phyloP scores from a whole-genome alignment of 35 echinoderm and acorn worm genomes.

The Anneissia japonica region DNA sequence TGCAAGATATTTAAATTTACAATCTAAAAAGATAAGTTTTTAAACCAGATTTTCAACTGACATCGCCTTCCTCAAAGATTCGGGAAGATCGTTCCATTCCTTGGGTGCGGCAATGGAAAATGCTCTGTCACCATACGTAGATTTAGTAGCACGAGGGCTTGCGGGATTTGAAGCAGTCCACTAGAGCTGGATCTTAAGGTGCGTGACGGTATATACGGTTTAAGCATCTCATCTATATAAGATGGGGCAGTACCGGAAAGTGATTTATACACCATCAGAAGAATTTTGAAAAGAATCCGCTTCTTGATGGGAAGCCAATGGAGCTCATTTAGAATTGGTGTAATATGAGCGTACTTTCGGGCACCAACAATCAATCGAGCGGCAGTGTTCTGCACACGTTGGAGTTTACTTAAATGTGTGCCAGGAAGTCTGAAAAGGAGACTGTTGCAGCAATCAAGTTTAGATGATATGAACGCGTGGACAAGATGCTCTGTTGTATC shows the following conservation, averaged over 20 bases:
- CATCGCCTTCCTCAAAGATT: no score
- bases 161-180: no score
- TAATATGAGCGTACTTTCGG: background rate
- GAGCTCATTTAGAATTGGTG: constrained; percentile 27
- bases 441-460: constrained; percentile 49
- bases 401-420: constrained; percentile 10
- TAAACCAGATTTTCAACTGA: no score
- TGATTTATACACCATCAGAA: constrained; percentile 27
- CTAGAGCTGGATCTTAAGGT: no score
- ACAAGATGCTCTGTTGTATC: constrained; percentile 11
- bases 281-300: constrained; percentile 35
- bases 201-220: background rate
- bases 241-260: constrained; percentile 15
- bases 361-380: constrained; percentile 18
- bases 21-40: no score
- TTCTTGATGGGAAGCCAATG: constrained; percentile 40
- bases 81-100: no score
- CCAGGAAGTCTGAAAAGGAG: constrained; percentile 15
- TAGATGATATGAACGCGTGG: constrained; percentile 28
- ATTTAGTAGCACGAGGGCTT: no score
- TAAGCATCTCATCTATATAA: constrained; percentile 27
- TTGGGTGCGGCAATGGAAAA: no score
- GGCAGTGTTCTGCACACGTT: constrained; percentile 33
- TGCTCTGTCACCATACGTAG: no score
- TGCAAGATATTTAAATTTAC: no score